Percentiles rank a stretch among this genome's conserved stretches.
These are phyloP conservation scores for Alitta virens DNA, from an alignment of 2,888 invertebrate species.

Conservation along the genomic window DNA sequence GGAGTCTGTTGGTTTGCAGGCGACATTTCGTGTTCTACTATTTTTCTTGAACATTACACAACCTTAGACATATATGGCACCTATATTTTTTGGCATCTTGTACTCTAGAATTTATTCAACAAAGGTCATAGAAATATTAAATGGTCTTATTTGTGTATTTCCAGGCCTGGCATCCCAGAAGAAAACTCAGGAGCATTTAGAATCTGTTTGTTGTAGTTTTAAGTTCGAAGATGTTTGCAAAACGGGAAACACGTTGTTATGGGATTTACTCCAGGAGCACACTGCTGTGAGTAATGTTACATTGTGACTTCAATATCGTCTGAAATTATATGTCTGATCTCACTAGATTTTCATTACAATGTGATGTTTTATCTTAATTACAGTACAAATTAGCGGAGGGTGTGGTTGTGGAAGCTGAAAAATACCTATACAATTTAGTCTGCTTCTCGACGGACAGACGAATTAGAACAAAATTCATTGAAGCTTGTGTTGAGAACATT, in stretches of 20 bases:
- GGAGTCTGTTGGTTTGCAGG: no score
- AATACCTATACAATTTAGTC: conserved; percentile 81
- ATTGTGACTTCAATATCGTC: no score
- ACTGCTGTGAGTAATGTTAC: conserved; percentile 38
- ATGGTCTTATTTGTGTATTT: no score
- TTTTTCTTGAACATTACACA: no score
- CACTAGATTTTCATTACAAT: no score
- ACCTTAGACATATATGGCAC: no score
- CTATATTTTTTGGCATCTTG: no score
- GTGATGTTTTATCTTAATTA: conserved; percentile 22
- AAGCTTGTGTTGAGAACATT: conserved; percentile 87
- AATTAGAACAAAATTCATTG: conserved; percentile 90
- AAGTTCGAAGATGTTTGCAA: conserved; percentile 68
- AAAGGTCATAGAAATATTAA: no score
- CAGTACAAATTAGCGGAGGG: conserved; percentile 85
- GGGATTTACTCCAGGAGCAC: conserved; percentile 86
- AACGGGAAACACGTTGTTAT: conserved; percentile 86
- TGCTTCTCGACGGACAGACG: conserved; percentile 87
- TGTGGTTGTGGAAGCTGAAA: conserved; percentile 88
- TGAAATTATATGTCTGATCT: no score
- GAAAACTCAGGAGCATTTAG: not conserved
- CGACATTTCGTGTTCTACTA: no score
- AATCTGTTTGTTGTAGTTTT: conserved; percentile 4
- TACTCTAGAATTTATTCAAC: no score
- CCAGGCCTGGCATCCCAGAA: not conserved